Conservation (phyloP, 2,888 invertebrate species). For the Carterocephalus palaemon region DNA sequence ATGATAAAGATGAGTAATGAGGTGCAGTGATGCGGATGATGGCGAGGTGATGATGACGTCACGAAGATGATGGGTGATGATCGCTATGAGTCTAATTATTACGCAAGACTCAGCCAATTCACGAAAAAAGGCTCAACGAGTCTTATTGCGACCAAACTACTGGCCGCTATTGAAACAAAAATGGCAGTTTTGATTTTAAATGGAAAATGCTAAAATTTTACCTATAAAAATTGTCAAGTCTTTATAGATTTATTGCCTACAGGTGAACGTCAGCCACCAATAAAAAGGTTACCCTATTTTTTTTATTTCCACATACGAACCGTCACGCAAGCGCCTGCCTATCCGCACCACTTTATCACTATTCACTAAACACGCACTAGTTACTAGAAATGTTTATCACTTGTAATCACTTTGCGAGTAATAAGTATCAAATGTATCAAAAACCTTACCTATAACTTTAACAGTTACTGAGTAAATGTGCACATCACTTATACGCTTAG, state of each 20-base stretch:
- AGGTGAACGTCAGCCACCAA: conserved; percentile 41
- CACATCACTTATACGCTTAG: conserved; percentile 64
- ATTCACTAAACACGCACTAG: conserved; percentile 66
- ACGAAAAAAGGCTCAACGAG: conserved; percentile 29
- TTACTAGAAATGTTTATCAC: conserved; percentile 65
- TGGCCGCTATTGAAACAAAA: conserved; percentile 46
- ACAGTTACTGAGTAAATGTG: conserved; percentile 70
- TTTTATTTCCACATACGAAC: conserved; percentile 23
- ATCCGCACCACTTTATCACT: conserved; percentile 71
- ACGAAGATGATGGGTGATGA: conserved; percentile 40
- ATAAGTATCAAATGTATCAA: conserved; percentile 78
- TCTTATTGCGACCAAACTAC: conserved; percentile 32
- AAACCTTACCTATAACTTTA: conserved; percentile 66
- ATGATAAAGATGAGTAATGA: conserved; percentile 59
- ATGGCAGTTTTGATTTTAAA: conserved; percentile 69
- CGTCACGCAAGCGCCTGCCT: conserved; percentile 45
- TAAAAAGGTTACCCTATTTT: conserved; percentile 43
- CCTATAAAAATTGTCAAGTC: conserved; percentile 72
- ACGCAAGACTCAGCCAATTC: conserved; percentile 57
- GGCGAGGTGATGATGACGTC: conserved; percentile 46
- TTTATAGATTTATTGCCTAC: conserved; percentile 73
- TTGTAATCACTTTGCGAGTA: conserved; percentile 76
- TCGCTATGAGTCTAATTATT: conserved; percentile 42
- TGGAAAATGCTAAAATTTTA: conserved; percentile 63
- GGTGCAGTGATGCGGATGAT: conserved; percentile 75